Evolutionary conservation across 1,140 invertebrate genomes (phyloP), one percentile per base, ranked within the genome.

Genomic region (Plutomurus gul): DNA sequence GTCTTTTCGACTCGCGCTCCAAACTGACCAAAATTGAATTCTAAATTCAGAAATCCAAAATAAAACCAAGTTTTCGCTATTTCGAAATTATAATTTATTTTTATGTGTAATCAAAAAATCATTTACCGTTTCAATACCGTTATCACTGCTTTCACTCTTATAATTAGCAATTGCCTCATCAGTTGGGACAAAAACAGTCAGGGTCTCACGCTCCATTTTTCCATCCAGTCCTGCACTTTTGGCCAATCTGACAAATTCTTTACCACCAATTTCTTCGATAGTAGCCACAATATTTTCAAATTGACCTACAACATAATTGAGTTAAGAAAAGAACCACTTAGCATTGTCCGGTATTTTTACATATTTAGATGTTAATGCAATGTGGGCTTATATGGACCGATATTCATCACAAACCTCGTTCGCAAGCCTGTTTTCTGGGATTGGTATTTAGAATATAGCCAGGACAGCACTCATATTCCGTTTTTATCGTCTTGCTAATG

Each of bases 391-490:
- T n/a, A 47, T 47, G n/a, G 20, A 22, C 20, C 10, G 16, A 47
- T 49, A 46, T 4, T 33, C 36, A 13, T 74, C 16, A 40, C 49
- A 60, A 39, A 39, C 90, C 86, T 84, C 89, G 87, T 80, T 85
- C 81, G 84, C 89, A 88, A 79, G 86, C 85, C 83, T 86, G 82
- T 16, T 86, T 85, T 30, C 86, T 87, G 7, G n/a, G n/a, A n/a
- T n/a, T n/a, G n/a, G 85, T 84, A 71, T 86, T 84, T 76, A 89
- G 86, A 75, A 86, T 85, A 85, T 87, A 90, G 20, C 90, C 90
- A 79, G 90, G 87, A 82, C 90, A 91, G 82, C 90, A 91, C 84
- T 90, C 89, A 74, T 90, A 89, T 37, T 22, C 33, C 30, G 76
- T 77, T 75, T 16, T 78, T 49, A 83, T 77, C 1, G 71, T 73